These are phyloP conservation scores for Acrobasis repandana DNA, from an alignment of 2,888 invertebrate genomes.

Conservation along the genomic window DNA sequence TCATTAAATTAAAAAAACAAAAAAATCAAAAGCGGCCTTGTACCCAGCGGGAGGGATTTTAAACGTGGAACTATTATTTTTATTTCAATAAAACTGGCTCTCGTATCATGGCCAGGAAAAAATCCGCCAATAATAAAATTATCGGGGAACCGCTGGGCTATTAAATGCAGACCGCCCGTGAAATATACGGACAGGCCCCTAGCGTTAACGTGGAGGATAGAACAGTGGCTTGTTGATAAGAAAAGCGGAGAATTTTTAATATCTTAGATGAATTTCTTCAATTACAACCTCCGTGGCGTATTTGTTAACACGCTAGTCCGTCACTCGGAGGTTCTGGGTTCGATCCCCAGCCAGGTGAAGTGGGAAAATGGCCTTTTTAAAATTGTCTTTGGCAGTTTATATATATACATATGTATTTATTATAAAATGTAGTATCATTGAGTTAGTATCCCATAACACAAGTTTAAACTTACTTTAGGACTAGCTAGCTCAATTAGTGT, in stretches of 20 bases:
- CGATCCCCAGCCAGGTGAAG: too few relatives aligned
- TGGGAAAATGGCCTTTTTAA: too few relatives aligned
- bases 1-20: constrained; percentile 30
- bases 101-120: constrained; percentile 66
- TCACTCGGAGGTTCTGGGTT: too few relatives aligned
- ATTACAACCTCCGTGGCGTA: too few relatives aligned
- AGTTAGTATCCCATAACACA: too few relatives aligned
- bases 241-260: constrained; percentile 31
- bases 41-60: constrained; percentile 29
- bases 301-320: too few relatives aligned
- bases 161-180: constrained; percentile 79
- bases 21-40: constrained; percentile 15
- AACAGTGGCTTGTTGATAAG: constrained; percentile 32
- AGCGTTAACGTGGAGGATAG: constrained; percentile 42
- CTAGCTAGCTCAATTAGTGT: too few relatives aligned
- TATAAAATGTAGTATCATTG: too few relatives aligned
- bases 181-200: constrained; percentile 66
- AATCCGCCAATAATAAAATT: constrained; percentile 79
- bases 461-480: too few relatives aligned
- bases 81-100: constrained; percentile 57
- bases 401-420: too few relatives aligned
- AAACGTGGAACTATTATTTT: constrained; percentile 59
- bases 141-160: constrained; percentile 74
- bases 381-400: too few relatives aligned
- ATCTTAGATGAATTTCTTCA: too few relatives aligned